Base-by-base conservation (phyloP, 1,140 invertebrate genomes). In the Trissolcus basalis region DNA sequence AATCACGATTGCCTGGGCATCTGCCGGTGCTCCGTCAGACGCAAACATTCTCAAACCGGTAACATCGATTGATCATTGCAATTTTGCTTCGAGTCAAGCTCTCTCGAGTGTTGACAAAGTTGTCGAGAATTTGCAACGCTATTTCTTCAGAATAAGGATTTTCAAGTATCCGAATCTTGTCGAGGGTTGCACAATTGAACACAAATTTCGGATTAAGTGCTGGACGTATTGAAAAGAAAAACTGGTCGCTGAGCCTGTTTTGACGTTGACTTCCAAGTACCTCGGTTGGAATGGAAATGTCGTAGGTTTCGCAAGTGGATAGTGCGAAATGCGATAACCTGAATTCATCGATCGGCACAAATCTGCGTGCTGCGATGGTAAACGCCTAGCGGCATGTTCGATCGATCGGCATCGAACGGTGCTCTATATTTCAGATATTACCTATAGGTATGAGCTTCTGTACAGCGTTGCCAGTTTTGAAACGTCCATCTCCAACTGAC, bases 311-410 rank as follows among this genome's bases (percentile, higher is more conserved):
- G 65, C 60, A 76, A 70, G 59, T 59, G 43, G 72, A 54, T 64
- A 54, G 65, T 55, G 55, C 60, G 65, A 76, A 70, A 65, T 65
- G 73, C 73, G 60, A 76, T 76, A 76, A 76, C 73, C 73, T 76
- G 59, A 76, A 76, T 76, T 54, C 73, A 65, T 65, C 44, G 65
- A 76, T 76, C 60, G 65, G 51, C 59, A 54, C 65, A 59, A 76
- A 76, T 76, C 73, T 76, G 65, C 50, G 73, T 65, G 59, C 47
- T 50, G 65, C 45, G 65, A 69, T 75, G 65, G 65, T 64, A 75
- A 75, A 75, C 59, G 72, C 64, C 64, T 75, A 64, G 59, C 72
- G 72, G 64, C 58, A 12, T 56, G 56, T 63, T 63, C 70, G 51
- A 74, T 74, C 56, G 63, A 63, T 74, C 53, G 63, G 15, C 45